phyloP scores from a whole-genome alignment of 2,888 invertebrate species.

The Flexamia atlantica region DNA sequence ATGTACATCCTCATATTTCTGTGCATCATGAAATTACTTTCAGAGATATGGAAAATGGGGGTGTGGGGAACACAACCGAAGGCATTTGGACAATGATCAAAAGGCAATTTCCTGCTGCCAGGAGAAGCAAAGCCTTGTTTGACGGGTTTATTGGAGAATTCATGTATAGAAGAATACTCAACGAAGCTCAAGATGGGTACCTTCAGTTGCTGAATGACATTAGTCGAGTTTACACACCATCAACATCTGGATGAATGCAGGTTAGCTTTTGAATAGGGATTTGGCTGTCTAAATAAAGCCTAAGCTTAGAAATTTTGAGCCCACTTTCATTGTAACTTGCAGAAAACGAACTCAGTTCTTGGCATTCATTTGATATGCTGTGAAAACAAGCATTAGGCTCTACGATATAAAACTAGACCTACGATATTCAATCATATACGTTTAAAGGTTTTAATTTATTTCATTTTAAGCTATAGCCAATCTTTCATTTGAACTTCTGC shows the following conservation, averaged over 20 bases:
- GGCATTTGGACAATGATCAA: conserved; percentile 61
- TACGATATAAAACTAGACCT: too few relatives aligned
- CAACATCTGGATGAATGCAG: conserved; percentile 40
- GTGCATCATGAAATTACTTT: conserved; percentile 56
- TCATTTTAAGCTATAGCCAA: too few relatives aligned
- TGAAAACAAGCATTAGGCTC: too few relatives aligned
- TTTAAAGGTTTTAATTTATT: too few relatives aligned
- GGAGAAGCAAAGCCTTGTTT: conserved; percentile 60
- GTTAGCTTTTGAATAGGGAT: neutral
- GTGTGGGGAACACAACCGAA: conserved; percentile 58
- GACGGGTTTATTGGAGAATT: conserved; percentile 58
- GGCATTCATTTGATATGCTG: too few relatives aligned
- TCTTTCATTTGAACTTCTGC: too few relatives aligned
- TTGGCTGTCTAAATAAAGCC: too few relatives aligned
- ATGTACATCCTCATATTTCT: conserved; percentile 37
- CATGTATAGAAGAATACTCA: conserved; percentile 57
- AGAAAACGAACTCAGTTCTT: too few relatives aligned
- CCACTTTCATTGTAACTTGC: too few relatives aligned
- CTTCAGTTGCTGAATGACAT: conserved; percentile 60
- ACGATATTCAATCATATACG: too few relatives aligned
- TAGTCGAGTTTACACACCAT: conserved; percentile 33
- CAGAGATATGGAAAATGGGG: conserved; percentile 61
- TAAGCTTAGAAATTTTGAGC: too few relatives aligned
- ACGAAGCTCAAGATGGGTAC: conserved; percentile 58
- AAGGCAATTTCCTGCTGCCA: conserved; percentile 57